Base-by-base conservation (phyloP, 2,113 vertebrate species). In the Chaetops frenatus region DNA sequence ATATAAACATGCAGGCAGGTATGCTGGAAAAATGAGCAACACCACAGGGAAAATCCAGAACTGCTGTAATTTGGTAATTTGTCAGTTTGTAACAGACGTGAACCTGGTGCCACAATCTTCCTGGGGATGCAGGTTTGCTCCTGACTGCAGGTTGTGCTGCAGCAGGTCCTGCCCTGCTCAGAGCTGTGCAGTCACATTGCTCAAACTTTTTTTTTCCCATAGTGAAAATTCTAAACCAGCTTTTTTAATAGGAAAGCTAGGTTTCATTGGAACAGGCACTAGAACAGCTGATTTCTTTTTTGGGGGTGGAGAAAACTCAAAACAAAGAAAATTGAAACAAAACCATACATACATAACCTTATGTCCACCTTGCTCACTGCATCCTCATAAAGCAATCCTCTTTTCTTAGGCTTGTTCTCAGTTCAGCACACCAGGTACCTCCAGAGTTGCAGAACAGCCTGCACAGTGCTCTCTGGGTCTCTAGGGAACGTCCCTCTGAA, bases 1-100 rank as follows among this genome's bases (percentile, higher is more conserved):
- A 36, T 6, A 50, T 7, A 80, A 61, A 69, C 4, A 61, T 16
- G 20, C 12, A 73, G 64, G 56, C 25, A 88, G 21, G 28, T n/a
- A 78, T 22, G 58, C 29, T 62, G 40, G 36, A 73, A 69, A 90
- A 91, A 86, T 0, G 2, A 86, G 44, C 40, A 80, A 25, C 29
- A 57, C 5, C 12, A 29, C 0, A 73, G 56, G 24, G 31, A 81
- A 65, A 35, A 61, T 7, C 12, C n/a, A 21, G 9, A 88, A 35
- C 4, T 50, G n/a, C 2, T 60, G 28, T 40, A 51, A 69, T 14
- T 11, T 40, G 33, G 67, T 33, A 23, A 90, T 15, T 15, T 61
- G 22, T 33, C 18, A 9, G 2, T 45, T 5, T 61, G 47, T 27
- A 73, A 50, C 0, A 57, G 36, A 7, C 0, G 2, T 82, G 66